These are phyloP conservation scores for Cheirogaleus medius DNA, from an alignment of 2,113 vertebrate genomes.

Conservation along the genomic window DNA sequence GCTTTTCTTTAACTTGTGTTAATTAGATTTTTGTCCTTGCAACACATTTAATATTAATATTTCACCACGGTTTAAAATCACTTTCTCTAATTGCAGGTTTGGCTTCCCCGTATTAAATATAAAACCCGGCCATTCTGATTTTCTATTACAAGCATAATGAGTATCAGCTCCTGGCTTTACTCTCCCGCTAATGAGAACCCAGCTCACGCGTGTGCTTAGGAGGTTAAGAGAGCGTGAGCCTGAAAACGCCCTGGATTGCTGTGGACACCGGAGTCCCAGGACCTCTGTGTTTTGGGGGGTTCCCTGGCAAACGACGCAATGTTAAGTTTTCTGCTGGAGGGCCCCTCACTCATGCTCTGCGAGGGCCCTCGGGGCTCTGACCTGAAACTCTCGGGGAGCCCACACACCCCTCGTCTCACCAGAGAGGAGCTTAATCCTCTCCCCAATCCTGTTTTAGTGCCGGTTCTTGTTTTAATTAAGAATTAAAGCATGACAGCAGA, in stretches of 20 bases:
- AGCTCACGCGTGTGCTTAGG: constrained; percentile 7
- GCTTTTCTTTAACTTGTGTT: constrained; percentile 71
- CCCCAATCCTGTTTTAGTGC: constrained; percentile 68
- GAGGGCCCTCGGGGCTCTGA: not conserved
- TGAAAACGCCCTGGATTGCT: not conserved
- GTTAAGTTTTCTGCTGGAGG: not conserved
- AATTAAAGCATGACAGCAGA: constrained; percentile 80
- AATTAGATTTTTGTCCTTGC: constrained; percentile 68
- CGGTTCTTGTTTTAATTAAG: constrained; percentile 84
- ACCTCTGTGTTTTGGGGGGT: not conserved
- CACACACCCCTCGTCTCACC: constrained; percentile 30
- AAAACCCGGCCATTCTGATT: constrained; percentile 26
- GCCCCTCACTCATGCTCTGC: not conserved
- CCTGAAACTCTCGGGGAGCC: constrained; percentile 55
- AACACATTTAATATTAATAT: constrained; percentile 73
- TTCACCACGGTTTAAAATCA: constrained; percentile 47
- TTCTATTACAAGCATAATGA: constrained; percentile 20
- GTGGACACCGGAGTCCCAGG: not conserved
- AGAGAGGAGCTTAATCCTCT: constrained; percentile 73
- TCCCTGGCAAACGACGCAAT: not conserved
- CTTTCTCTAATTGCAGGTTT: constrained; percentile 69
- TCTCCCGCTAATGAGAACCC: constrained; percentile 47
- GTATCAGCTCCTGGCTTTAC: not conserved
- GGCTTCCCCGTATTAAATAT: constrained; percentile 29
- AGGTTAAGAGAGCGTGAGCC: constrained; percentile 38